These are phyloP conservation scores for Ahaetulla prasina DNA, from an alignment of 2,113 vertebrate genomes.

Conservation along the genomic window DNA sequence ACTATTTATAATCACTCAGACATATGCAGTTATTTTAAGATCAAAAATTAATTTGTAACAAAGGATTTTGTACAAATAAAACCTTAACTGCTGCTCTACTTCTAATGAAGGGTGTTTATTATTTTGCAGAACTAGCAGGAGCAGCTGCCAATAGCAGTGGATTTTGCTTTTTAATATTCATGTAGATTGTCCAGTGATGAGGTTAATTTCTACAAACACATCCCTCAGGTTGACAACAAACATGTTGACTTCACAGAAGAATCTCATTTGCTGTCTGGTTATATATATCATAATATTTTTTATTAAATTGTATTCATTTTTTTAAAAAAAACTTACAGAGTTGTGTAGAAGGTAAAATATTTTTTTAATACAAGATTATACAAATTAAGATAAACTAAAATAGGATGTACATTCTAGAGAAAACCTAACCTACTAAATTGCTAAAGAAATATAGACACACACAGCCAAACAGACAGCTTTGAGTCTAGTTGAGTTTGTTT, in stretches of 20 bases:
- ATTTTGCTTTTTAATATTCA: neutral
- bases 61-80: neutral
- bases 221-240: neutral
- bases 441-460: neutral
- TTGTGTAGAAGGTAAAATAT: neutral
- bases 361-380: neutral
- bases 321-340: neutral
- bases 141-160: neutral
- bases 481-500: neutral
- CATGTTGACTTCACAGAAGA: neutral
- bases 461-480: neutral
- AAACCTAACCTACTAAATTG: neutral
- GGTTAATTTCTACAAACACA: neutral
- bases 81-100: neutral
- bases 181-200: neutral
- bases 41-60: neutral
- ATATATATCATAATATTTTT: neutral
- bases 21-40: conserved; percentile 3
- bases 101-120: neutral
- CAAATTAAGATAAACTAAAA: neutral
- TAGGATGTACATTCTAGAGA: neutral
- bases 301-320: neutral
- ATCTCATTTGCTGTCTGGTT: neutral
- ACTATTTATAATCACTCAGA: neutral
- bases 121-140: neutral